Base-by-base conservation (phyloP, 2,113 vertebrate genomes). In the Leuciscus idus region DNA sequence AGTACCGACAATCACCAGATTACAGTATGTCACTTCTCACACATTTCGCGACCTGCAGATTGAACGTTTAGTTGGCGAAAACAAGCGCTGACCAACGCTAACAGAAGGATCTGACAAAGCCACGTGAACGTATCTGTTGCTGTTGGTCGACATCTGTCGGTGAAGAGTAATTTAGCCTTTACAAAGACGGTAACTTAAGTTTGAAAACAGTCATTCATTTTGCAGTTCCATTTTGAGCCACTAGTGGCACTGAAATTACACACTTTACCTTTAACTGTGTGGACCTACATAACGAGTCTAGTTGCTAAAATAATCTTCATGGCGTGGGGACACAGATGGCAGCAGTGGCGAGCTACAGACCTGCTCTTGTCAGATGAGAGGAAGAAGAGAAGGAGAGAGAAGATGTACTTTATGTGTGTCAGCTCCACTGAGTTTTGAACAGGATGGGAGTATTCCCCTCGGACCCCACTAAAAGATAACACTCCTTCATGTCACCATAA, bases 351-450 rank as follows among this genome's bases (percentile, higher is more conserved):
- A 80, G 61, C 13, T 70, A 85, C 72, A 87, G 82, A 52, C 50
- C 36, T 81, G n/a, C 74, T 72, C 64, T 55, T 57, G 77, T 76
- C 70, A 76, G 36, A 55, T 30, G 74, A 62, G 17, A 28, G 50
- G 64, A 55, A 28, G 83, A 85, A 73, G 75, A 21, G 62, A 81
- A 62, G 50, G 66, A 19, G 19, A 74, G 68, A 87, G 64, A 87
- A 36, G 66, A 73, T 80, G 82, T 81, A 88, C 66, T 81, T 85
- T 90, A 90, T 90, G 76, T 90, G 82, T 91, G 91, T 89, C 89
- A 90, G 87, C 81, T 87, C 91, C 85, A 52, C 86, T 55, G 89
- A 88, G 89, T 84, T 76, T 85, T 86, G 50, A 82, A 82, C 83
- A 85, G 85, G 79, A 88, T 80, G 52, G 46, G 77, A 89, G 81